A percentile compares a stretch with the other conserved stretches of the same genome.
Evolutionary conservation across 2,888 invertebrate genomes (phyloP).

Genomic region (Hirtodrosophila alboralis): DNA sequence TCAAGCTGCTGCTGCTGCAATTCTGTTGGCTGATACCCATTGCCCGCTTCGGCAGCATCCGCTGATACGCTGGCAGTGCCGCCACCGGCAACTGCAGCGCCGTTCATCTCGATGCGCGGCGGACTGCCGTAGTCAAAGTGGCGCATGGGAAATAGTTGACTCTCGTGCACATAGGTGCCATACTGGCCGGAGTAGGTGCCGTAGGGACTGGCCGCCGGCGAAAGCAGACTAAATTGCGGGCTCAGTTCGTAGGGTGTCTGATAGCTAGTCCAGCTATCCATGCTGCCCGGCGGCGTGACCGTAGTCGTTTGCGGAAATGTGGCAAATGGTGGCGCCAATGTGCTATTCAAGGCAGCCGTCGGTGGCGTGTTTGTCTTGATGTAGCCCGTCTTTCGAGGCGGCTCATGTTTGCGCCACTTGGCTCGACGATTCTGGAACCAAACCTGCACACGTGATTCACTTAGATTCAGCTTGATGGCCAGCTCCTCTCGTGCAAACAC

Average conservation of each 20-base stretch:
- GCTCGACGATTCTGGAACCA: conserved; percentile 91
- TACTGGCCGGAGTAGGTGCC: conserved; percentile 88
- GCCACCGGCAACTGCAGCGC: conserved; percentile 61
- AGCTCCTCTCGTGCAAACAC: conserved; percentile 97
- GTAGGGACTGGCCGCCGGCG: conserved; percentile 88
- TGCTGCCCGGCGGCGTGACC: conserved; percentile 86
- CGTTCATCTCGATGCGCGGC: conserved; percentile 82
- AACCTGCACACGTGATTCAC: conserved; percentile 89
- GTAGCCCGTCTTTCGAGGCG: conserved; percentile 94
- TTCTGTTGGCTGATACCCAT: conserved; percentile 69
- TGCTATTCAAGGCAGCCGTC: conserved; percentile 82
- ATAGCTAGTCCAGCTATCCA: conserved; percentile 91
- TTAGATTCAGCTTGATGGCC: conserved; percentile 94
- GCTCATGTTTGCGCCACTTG: conserved; percentile 97
- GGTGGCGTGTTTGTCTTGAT: conserved; percentile 89
- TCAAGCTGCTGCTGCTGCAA: conserved; percentile 36
- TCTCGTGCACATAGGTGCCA: conserved; percentile 89
- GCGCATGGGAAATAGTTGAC: conserved; percentile 89
- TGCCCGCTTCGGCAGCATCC: conserved; percentile 85
- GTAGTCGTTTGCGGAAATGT: conserved; percentile 87
- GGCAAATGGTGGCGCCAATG: conserved; percentile 86
- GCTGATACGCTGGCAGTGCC: conserved; percentile 83
- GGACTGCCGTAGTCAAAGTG: conserved; percentile 84
- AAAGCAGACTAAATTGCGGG: conserved; percentile 90
- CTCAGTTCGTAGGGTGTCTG: conserved; percentile 91